A percentile compares a stretch with the other conserved stretches of the same genome.
These are phyloP conservation scores for Polypterus senegalus DNA, from an alignment of 2,113 vertebrate genomes.

Conservation along the genomic window DNA sequence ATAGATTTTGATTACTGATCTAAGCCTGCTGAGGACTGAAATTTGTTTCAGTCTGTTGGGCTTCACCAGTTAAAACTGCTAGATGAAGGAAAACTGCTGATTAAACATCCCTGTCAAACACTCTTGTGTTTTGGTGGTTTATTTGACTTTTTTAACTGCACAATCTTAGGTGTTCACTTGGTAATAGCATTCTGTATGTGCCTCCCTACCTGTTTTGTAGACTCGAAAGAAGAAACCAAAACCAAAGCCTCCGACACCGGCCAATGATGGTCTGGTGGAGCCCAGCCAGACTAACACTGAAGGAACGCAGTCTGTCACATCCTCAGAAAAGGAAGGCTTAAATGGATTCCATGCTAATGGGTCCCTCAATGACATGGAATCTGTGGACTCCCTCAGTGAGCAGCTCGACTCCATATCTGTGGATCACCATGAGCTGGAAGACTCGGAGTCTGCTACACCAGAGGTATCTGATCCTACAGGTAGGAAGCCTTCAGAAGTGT, in stretches of 20 bases:
- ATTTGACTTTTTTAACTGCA: too few species aligned
- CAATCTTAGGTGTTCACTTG: too few species aligned
- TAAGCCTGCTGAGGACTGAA: too few species aligned
- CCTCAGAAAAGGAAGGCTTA: constrained; percentile 51
- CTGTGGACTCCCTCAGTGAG: constrained; percentile 81
- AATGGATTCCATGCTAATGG: constrained; percentile 84
- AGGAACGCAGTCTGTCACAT: constrained; percentile 27
- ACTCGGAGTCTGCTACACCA: constrained; percentile 50
- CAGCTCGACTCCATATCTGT: constrained; percentile 74
- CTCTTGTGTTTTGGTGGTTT: too few species aligned
- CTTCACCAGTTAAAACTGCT: too few species aligned
- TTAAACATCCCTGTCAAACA: too few species aligned
- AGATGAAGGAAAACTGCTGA: too few species aligned
- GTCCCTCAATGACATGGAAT: constrained; percentile 64
- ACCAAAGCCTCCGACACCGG: constrained; percentile 48
- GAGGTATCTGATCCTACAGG: constrained; percentile 45
- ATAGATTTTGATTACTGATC: too few species aligned
- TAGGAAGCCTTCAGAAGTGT: constrained; percentile 25
- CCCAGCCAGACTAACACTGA: constrained; percentile 26
- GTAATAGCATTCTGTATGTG: too few species aligned
- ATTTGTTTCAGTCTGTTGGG: too few species aligned
- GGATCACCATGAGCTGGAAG: constrained; percentile 70
- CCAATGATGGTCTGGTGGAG: constrained; percentile 31
- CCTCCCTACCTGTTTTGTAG: constrained; percentile 31
- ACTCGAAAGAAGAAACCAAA: constrained; percentile 93